Base-by-base conservation (phyloP, 2,797 vertebrate genomes). In the Gila robusta region DNA sequence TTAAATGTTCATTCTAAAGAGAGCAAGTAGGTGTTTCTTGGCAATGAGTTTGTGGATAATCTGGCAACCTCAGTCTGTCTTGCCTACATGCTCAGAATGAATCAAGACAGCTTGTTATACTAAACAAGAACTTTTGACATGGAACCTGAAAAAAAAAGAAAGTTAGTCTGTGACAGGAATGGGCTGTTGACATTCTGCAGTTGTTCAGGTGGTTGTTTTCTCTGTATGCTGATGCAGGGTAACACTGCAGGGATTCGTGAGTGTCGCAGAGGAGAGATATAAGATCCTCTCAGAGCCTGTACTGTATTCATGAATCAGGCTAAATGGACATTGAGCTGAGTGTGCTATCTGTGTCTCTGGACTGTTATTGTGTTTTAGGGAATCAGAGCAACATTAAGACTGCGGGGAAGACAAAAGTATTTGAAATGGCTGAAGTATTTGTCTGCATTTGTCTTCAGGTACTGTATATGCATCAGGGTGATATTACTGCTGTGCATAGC, bases 291-390 rank as follows among this genome's bases (percentile, higher is more conserved):
- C 19, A 16, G 54, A 73, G 19, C 54, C 17, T 37, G 56, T 74
- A 59, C 39, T n/a, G 56, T 64, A 37, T 76, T 49, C 32, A 83
- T 37, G 73, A 83, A 83, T 83, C 71, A 76, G 28, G 11, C 82
- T 66, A 66, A 76, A 66, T 83, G 28, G 59, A 66, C 44, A 76
- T 26, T 83, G 23, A 37, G 82, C 82, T 19, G 14, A n/a, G 44
- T 35, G 21, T 66, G 59, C 32, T 76, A 39, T 74, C 54, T 74
- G 41, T 83, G 70, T 83, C 82, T 83, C 41, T 7, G 14, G 59
- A 21, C 23, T 9, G 32, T 76, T 76, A 52, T 83, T 83, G 59
- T 37, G 28, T 83, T 76, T 76, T 76, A 83, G 26, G 54, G 37
- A 82, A 47, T 62, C 37, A 23, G 82, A 74, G 56, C 26, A 74